These are phyloP conservation scores for Labia minor DNA, from an alignment of 2,888 invertebrate species.

Conservation along the genomic window DNA sequence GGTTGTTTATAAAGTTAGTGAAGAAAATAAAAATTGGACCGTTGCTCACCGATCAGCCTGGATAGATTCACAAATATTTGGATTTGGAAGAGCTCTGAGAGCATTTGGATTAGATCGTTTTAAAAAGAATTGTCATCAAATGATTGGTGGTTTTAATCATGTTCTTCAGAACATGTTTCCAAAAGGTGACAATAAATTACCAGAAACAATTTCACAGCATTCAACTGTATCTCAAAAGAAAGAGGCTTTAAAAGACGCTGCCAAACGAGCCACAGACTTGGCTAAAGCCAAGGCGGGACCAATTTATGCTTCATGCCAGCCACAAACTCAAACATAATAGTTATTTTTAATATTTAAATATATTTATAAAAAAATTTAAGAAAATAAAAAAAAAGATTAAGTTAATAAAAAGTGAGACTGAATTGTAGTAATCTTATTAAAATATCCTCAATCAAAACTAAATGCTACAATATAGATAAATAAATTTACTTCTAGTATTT, in stretches of 20 bases:
- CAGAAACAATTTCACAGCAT: slow-evolving; percentile 22
- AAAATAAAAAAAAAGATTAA: not conserved
- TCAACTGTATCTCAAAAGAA: slow-evolving; percentile 32
- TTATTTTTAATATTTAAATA: not conserved
- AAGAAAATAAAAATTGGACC: slow-evolving; percentile 60
- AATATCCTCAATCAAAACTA: not conserved
- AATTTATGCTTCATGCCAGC: slow-evolving; percentile 35
- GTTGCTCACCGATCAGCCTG: slow-evolving; percentile 72
- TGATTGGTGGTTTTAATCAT: slow-evolving; percentile 74
- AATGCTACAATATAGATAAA: too few relatives aligned
- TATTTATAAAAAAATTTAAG: not conserved
- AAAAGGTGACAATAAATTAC: slow-evolving; percentile 32
- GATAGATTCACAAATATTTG: slow-evolving; percentile 80
- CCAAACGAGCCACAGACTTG: slow-evolving; percentile 68
- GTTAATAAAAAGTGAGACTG: not conserved
- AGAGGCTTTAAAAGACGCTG: slow-evolving; percentile 63
- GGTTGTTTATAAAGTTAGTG: slow-evolving; percentile 66
- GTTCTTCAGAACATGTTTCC: slow-evolving; percentile 67
- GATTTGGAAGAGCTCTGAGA: slow-evolving; percentile 76
- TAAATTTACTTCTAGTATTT: not conserved
- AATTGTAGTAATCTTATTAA: not conserved
- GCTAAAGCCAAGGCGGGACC: slow-evolving; percentile 52
- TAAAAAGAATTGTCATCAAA: slow-evolving; percentile 72
- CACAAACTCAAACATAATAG: slow-evolving; percentile 34
- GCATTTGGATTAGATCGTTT: slow-evolving; percentile 84